Evolutionary conservation across 2,888 invertebrate species (phyloP), one percentile per base, ranked within the genome.

Genomic region (Cyaniris semiargus): DNA sequence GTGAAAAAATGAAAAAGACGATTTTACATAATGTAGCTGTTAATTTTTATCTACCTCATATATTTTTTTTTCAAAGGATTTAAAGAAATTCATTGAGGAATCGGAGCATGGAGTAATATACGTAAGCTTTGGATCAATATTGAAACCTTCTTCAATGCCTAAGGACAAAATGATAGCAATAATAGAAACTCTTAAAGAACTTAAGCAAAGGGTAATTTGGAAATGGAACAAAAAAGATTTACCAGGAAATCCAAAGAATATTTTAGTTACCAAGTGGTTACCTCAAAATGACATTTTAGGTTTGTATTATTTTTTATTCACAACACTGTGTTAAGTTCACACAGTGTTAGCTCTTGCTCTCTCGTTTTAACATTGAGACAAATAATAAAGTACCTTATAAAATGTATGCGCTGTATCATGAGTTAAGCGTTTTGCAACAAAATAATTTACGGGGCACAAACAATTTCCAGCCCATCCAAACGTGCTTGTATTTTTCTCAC

Each of bases 111-210:
- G 97, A 3, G 95, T 97, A 1, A 93, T 97, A 81, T 96, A 95
- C 84, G 96, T 97, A 78, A 97, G 96, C 85, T 95, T 97, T 87
- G 97, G 97, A 13, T 97, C 97, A 0, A 94, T 96, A 92, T 90
- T 97, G 76, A 96, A 95, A 83, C 92, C 95, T 4, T 94, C 96
- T 0, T 95, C 95, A 3, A 94, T 97, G 84, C 94, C 96, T 0
- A 85, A 88, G 53, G 92, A 95, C 0, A 96, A 95, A 82, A 85
- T 95, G 56, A 84, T 93, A 23, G 93, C 90, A 18, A 95, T 98
- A 71, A 78, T 96, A 8, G 92, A 91, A 3, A 96, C 95, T 0
- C 94, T 97, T 76, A 86, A 92, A 0, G 92, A 94, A 79, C 88
- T 97, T 38, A 95, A 96, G 1, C 95, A 96, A 81, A 95, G 95